phyloP scores from a whole-genome alignment of 64 coral and sea anemone species.

The Pocillopora damicornis region DNA sequence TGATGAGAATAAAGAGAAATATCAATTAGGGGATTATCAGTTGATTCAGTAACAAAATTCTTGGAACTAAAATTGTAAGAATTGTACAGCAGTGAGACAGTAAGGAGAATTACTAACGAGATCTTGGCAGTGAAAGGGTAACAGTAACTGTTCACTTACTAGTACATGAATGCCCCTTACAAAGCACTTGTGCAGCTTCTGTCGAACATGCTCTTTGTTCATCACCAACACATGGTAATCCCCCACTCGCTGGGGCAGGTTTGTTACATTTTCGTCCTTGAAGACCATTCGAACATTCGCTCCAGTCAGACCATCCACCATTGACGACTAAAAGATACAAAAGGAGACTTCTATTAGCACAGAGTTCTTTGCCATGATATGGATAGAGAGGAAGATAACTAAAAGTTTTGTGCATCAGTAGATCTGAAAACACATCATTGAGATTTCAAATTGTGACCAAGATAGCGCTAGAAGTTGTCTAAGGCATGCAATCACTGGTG shows the following conservation, averaged over 20 bases:
- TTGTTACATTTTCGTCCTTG: slow-evolving; percentile 45
- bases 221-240: slow-evolving; percentile 9
- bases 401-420: not conserved
- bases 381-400: no score
- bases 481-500: no score
- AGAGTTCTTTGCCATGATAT: no score
- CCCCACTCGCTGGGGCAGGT: slow-evolving; percentile 48
- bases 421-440: not conserved
- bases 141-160: not conserved
- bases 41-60: no score
- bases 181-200: slow-evolving; percentile 5
- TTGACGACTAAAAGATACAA: slow-evolving; percentile 12
- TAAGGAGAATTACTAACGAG: no score
- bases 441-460: no score
- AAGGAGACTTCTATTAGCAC: not conserved
- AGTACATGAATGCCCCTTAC: not conserved
- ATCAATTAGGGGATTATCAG: no score
- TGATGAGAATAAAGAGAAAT: no score
- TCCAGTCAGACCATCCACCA: slow-evolving; percentile 62
- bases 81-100: no score
- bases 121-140: no score
- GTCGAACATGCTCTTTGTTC: slow-evolving; percentile 3
- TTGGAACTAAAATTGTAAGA: no score
- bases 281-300: slow-evolving; percentile 19
- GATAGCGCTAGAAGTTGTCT: no score